A percentile compares a stretch with the other conserved stretches of the same genome.
phyloP scores from a whole-genome alignment of 2,797 vertebrate species.

The Labeo calbasu region DNA sequence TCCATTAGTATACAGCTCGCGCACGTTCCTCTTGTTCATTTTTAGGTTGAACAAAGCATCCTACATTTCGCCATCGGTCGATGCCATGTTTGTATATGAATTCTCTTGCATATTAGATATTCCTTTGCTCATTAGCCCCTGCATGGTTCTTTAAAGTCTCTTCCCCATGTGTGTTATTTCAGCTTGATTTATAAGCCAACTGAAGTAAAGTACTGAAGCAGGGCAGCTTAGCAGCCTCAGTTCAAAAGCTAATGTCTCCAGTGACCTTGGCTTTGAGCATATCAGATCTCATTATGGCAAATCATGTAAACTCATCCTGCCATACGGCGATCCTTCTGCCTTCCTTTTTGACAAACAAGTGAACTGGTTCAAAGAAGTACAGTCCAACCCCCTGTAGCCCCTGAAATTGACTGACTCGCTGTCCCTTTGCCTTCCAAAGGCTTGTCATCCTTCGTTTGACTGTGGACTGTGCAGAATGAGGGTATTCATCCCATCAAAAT shows the following conservation, averaged over 20 bases:
- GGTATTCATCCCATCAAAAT: slow-evolving; percentile 60
- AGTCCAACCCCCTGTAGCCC: background rate
- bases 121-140: slow-evolving; percentile 16
- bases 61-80: background rate
- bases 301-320: slow-evolving; percentile 37
- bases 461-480: slow-evolving; percentile 56
- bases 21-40: slow-evolving; percentile 38
- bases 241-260: slow-evolving; percentile 54
- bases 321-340: slow-evolving; percentile 8
- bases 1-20: slow-evolving; percentile 51
- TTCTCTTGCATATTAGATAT: slow-evolving; percentile 9
- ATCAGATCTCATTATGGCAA: slow-evolving; percentile 47
- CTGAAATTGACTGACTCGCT: background rate
- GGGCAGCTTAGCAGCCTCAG: slow-evolving; percentile 44
- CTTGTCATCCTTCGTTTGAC: slow-evolving; percentile 50
- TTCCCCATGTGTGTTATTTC: slow-evolving; percentile 45
- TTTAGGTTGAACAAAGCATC: slow-evolving; percentile 19
- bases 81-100: slow-evolving; percentile 26
- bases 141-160: slow-evolving; percentile 25
- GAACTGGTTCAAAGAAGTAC: slow-evolving; percentile 20
- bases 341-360: slow-evolving; percentile 24
- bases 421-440: slow-evolving; percentile 6
- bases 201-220: slow-evolving; percentile 62
- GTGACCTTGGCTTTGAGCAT: slow-evolving; percentile 53
- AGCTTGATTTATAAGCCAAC: slow-evolving; percentile 52